phyloP scores from a whole-genome alignment of 1,140 invertebrate genomes.

The Drosophila orosa region DNA sequence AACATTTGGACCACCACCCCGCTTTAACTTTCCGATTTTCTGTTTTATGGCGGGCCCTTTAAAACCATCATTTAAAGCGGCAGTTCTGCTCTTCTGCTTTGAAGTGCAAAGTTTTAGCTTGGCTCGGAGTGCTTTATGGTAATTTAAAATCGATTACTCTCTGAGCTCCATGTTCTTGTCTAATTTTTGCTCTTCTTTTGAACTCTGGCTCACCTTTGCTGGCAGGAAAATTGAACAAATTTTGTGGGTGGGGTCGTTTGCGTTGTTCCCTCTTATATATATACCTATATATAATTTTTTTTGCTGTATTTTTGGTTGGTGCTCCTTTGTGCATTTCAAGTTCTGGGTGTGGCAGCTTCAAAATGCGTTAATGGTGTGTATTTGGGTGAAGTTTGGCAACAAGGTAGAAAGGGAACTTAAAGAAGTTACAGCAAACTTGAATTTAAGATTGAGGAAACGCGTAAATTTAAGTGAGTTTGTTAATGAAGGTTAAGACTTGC shows the following conservation, averaged over 20 bases:
- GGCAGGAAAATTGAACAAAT: conserved; percentile 12
- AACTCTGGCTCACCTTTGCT: conserved; percentile 45
- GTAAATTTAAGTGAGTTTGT: not conserved
- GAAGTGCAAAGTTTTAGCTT: conserved; percentile 37
- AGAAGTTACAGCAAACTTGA: conserved; percentile 7
- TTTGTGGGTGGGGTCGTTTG: conserved; percentile 28
- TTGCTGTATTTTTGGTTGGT: conserved; percentile 9
- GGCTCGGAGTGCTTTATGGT: conserved; percentile 29
- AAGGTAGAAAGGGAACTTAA: conserved; percentile 4
- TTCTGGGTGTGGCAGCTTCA: conserved; percentile 47
- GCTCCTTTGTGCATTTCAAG: conserved; percentile 44
- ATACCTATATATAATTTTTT: not conserved
- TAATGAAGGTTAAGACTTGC: not conserved
- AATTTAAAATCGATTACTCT: conserved; percentile 58
- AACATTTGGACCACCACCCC: conserved; percentile 1
- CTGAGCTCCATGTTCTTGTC: conserved; percentile 23
- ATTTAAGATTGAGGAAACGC: not conserved
- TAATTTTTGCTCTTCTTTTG: conserved; percentile 49
- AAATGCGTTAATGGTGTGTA: conserved; percentile 36
- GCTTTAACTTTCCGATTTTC: conserved; percentile 5
- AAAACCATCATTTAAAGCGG: conserved; percentile 30
- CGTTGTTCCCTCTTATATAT: conserved; percentile 12
- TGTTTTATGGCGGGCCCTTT: conserved; percentile 18
- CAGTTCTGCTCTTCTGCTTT: conserved; percentile 10
- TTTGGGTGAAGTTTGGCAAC: conserved; percentile 51